A percentile compares a stretch with the other conserved stretches of the same genome.
Conservation (phyloP, 2,113 vertebrate genomes). For the Brachionichthys hirsutus region DNA sequence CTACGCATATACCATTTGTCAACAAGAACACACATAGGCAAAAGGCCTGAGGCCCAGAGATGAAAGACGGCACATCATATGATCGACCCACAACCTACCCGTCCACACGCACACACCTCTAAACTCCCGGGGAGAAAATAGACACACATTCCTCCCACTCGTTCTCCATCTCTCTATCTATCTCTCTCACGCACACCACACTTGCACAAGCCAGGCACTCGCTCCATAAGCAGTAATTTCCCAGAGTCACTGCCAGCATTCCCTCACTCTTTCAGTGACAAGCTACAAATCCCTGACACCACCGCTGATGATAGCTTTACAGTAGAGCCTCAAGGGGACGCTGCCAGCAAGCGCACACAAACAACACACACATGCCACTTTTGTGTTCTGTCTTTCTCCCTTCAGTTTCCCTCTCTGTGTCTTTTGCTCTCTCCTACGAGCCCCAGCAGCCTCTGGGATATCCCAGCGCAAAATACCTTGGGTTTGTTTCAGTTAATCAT, state of each 20-base stretch:
- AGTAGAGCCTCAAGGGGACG: slow-evolving; percentile 73
- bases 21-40: slow-evolving; percentile 49
- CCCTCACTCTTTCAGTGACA: slow-evolving; percentile 71
- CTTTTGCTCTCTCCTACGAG: slow-evolving; percentile 50
- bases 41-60: slow-evolving; percentile 58
- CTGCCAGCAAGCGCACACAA: slow-evolving; percentile 71
- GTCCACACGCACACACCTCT: slow-evolving; percentile 15
- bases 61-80: slow-evolving; percentile 52
- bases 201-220: slow-evolving; percentile 47
- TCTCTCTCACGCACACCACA: slow-evolving; percentile 48
- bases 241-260: slow-evolving; percentile 70
- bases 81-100: slow-evolving; percentile 44
- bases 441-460: slow-evolving; percentile 60
- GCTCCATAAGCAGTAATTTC: slow-evolving; percentile 73
- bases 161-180: slow-evolving; percentile 39
- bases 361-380: slow-evolving; percentile 50
- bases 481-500: slow-evolving; percentile 69
- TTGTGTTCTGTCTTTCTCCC: slow-evolving; percentile 20
- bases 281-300: slow-evolving; percentile 82
- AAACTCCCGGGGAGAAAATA: slow-evolving; percentile 53
- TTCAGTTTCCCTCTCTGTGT: slow-evolving; percentile 6
- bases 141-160: slow-evolving; percentile 52
- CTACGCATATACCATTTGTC: slow-evolving; percentile 28
- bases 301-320: slow-evolving; percentile 80
- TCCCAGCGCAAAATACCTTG: slow-evolving; percentile 59